Evolutionary conservation across 2,797 vertebrate genomes (phyloP).

Genomic region (Neostethus bicornis): DNA sequence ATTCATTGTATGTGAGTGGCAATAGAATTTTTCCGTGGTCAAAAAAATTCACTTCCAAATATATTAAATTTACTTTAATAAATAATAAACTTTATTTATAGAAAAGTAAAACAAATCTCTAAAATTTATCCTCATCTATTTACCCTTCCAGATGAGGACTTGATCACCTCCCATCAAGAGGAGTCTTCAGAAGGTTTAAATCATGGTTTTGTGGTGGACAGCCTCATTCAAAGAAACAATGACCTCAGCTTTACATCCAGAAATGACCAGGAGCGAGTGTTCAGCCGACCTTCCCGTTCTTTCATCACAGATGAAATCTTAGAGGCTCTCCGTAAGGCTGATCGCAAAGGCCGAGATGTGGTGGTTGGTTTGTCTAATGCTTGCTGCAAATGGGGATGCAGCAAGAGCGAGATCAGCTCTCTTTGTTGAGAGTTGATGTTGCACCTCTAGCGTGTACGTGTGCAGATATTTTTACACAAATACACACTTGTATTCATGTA

Average conservation of each 20-base stretch:
- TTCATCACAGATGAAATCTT: slow-evolving; percentile 79
- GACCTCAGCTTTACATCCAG: slow-evolving; percentile 59
- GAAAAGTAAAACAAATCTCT: neutral
- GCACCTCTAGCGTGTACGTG: neutral
- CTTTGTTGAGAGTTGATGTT: slow-evolving; percentile 77
- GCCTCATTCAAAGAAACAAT: slow-evolving; percentile 64
- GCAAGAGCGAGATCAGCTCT: slow-evolving; percentile 88
- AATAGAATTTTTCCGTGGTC: neutral
- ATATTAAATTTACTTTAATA: too few relatives aligned
- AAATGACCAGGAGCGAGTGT: slow-evolving; percentile 47
- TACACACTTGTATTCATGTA: neutral
- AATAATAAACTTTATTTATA: neutral
- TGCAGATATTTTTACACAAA: slow-evolving; percentile 8
- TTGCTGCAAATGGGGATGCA: slow-evolving; percentile 90
- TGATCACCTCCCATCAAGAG: slow-evolving; percentile 66
- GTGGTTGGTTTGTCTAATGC: slow-evolving; percentile 83
- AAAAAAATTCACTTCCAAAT: too few relatives aligned
- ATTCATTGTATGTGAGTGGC: neutral
- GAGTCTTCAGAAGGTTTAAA: slow-evolving; percentile 63
- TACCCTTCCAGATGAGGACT: slow-evolving; percentile 62
- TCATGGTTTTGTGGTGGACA: slow-evolving; percentile 55
- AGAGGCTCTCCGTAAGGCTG: slow-evolving; percentile 77
- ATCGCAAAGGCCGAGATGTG: slow-evolving; percentile 80
- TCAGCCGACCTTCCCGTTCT: slow-evolving; percentile 69
- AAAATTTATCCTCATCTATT: slow-evolving; percentile 7